Conservation (phyloP, 2,888 invertebrate species). For the Fabriciana adippe region DNA sequence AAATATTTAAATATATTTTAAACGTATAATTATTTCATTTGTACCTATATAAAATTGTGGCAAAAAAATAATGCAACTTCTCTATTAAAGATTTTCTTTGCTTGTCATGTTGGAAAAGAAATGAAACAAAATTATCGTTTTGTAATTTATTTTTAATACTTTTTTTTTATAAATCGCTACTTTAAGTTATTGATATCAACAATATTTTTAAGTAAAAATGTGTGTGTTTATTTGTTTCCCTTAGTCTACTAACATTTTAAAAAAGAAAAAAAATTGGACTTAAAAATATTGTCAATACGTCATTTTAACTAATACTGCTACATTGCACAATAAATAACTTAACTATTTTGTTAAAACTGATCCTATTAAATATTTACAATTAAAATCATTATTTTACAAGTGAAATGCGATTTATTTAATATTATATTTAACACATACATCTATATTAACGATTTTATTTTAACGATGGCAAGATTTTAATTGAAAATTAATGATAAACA, state of each 20-base stretch:
- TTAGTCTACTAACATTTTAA: not conserved
- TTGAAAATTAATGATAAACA: conserved; percentile 20
- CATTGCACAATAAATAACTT: conserved; percentile 82
- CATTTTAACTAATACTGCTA: conserved; percentile 75
- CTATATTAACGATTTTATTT: conserved; percentile 34
- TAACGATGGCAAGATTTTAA: conserved; percentile 32
- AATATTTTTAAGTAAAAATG: conserved; percentile 30
- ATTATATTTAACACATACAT: conserved; percentile 34
- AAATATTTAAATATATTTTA: too few relatives aligned
- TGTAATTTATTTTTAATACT: conserved; percentile 63
- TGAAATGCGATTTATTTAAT: conserved; percentile 55
- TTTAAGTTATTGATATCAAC: conserved; percentile 43
- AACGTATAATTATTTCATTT: too few relatives aligned
- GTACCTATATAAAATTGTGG: too few relatives aligned
- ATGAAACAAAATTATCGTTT: conserved; percentile 47
- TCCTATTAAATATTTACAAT: conserved; percentile 47
- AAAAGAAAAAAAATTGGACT: conserved; percentile 25
- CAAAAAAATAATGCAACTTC: too few relatives aligned
- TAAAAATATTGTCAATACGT: conserved; percentile 56
- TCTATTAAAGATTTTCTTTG: too few relatives aligned
- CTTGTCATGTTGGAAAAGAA: conserved; percentile 1
- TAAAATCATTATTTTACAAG: conserved; percentile 50
- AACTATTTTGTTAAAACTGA: conserved; percentile 53
- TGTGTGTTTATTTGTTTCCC: not conserved
- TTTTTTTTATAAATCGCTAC: conserved; percentile 69